Evolutionary conservation across 2,113 vertebrate genomes (phyloP).

Genomic region (Noturus placidus): DNA sequence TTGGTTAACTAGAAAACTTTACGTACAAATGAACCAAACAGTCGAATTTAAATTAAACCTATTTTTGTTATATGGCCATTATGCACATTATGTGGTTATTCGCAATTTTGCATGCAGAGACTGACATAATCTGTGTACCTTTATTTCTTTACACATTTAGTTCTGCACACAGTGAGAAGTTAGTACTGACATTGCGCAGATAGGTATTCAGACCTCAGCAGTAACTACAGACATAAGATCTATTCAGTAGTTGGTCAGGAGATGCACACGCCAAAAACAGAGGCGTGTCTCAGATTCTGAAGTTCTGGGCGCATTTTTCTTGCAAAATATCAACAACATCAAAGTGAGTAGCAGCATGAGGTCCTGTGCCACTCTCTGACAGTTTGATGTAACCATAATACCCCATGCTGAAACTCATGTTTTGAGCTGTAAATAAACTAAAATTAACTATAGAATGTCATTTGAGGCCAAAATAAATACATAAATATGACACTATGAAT

Average conservation of each 20-base stretch:
- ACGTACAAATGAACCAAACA: background rate
- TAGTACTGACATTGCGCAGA: background rate
- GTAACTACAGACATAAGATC: background rate
- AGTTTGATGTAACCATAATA: background rate
- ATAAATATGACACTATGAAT: background rate
- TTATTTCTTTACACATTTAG: background rate
- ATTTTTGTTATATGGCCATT: background rate
- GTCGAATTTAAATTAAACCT: background rate
- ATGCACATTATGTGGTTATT: background rate
- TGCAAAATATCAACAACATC: background rate
- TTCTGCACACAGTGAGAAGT: background rate
- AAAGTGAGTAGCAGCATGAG: background rate
- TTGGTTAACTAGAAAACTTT: background rate
- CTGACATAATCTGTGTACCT: background rate
- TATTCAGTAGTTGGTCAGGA: background rate
- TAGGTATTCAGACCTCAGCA: background rate
- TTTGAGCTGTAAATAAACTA: background rate
- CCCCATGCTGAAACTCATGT: background rate
- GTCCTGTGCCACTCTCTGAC: background rate
- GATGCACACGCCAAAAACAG: background rate
- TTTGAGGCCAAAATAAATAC: background rate
- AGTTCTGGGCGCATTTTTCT: background rate
- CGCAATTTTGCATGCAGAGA: background rate
- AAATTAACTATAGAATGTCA: background rate
- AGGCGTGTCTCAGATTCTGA: background rate